Base-by-base conservation (phyloP, 2,113 vertebrate species). In the Dipodomys merriami region DNA sequence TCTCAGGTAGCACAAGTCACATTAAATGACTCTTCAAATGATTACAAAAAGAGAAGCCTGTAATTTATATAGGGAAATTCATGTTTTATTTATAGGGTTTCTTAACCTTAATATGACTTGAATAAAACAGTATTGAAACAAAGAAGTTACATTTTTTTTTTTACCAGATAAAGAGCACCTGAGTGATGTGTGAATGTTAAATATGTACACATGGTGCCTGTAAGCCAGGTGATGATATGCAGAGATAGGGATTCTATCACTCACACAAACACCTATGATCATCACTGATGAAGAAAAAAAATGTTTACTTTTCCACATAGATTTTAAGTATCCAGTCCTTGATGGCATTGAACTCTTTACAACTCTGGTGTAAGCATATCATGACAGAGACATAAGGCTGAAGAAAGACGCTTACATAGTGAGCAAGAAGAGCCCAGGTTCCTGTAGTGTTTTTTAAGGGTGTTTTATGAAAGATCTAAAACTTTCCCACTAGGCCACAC, bases 61-160 rank as follows among this genome's bases (percentile, higher is more conserved):
- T 71, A 39, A 60, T 49, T 88, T 8, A 30, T 11, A 30, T 30
- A 33, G 6, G 64, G 5, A 22, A 20, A 49, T 1, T 57, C 11
- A 81, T 83, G 2, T n/a, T 76, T 88, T 39, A 53, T 44, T 83
- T 46, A 93, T 49, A 6, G 15, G 74, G 10, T 60, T 49, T 5
- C 0, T 29, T 89, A 65, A 79, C 1, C 6, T 86, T 83, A 23
- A 76, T 62, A 57, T 30, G 57, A 46, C 4, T 7, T n/a, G 5
- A 88, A 67, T 35, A 79, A 83, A 64, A 18, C 60, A 89, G 6
- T 33, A 35, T 74, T 35, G 30, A 95, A 84, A 27, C 57, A 62
- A 81, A 68, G 0, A 46, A 33, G 15, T 73, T 68, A 72, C 20
- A 27, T 68, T 29, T 68, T 83, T 22, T 22, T 22, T 49, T 49